Percentiles rank a stretch among this genome's conserved stretches.
Evolutionary conservation across 2,113 vertebrate species (phyloP).

Genomic region (Podarcis muralis): DNA sequence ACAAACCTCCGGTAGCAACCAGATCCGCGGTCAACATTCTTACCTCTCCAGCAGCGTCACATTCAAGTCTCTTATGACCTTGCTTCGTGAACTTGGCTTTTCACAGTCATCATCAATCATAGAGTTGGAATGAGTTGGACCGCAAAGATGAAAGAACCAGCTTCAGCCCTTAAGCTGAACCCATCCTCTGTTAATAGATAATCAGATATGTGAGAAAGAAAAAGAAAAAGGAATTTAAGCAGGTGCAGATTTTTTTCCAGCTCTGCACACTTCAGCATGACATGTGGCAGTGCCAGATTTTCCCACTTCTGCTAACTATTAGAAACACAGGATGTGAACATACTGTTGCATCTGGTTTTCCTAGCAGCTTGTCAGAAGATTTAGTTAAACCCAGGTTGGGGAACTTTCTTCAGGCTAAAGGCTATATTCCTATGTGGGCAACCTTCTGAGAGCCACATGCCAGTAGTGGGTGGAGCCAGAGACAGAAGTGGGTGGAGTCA

Average conservation of each 20-base stretch:
- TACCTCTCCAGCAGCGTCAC: not conserved
- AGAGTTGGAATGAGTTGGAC: not conserved
- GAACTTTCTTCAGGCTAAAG: too few relatives aligned
- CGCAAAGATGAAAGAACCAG: not conserved
- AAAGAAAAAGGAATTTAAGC: not conserved
- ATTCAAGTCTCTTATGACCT: not conserved
- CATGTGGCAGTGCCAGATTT: not conserved
- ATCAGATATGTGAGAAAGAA: not conserved
- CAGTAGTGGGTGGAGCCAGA: not conserved
- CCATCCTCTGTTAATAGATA: not conserved
- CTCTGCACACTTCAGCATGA: not conserved
- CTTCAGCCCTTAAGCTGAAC: not conserved
- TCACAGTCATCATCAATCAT: not conserved
- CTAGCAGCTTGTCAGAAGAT: too few relatives aligned
- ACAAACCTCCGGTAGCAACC: not conserved
- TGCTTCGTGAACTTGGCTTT: not conserved
- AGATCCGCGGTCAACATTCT: not conserved
- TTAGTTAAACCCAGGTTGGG: too few relatives aligned
- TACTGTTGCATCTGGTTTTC: too few relatives aligned
- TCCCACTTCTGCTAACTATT: not conserved
- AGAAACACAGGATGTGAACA: not conserved
- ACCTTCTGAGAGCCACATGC: too few relatives aligned
- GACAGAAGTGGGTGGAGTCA: not conserved
- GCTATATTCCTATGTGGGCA: too few relatives aligned
- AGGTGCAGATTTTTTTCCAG: not conserved